Evolutionary conservation across 92 coral and sea anemone species (phyloP).

Genomic region (Pocillopora meandrina): DNA sequence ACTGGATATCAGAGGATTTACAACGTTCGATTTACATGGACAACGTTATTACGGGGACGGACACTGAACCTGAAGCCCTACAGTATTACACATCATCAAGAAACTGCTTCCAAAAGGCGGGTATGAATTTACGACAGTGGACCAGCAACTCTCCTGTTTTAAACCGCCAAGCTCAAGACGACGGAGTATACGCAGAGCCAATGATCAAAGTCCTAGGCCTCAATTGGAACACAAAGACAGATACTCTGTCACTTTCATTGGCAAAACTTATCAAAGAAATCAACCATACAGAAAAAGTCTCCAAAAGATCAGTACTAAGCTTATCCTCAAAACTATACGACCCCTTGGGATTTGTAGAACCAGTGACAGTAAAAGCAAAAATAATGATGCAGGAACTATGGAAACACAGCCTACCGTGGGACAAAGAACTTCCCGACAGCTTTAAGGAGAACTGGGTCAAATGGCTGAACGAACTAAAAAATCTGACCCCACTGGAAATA

Average conservation of each 20-base stretch:
- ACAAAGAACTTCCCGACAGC: constrained; percentile 29
- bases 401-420: constrained; percentile 35
- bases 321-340: constrained; percentile 30
- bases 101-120: constrained; percentile 22
- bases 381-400: constrained; percentile 48
- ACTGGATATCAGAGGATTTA: too few relatives aligned
- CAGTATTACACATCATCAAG: constrained; percentile 28
- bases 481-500: constrained; percentile 15
- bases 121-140: constrained; percentile 57
- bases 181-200: too few relatives aligned
- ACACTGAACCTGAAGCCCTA: constrained; percentile 31
- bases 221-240: constrained; percentile 31
- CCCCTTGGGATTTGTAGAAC: constrained; percentile 31
- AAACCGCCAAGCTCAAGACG: constrained; percentile 11
- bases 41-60: neutral
- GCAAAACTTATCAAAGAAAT: constrained; percentile 26
- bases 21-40: too few relatives aligned
- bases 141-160: constrained; percentile 48
- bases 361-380: constrained; percentile 33
- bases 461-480: constrained; percentile 43
- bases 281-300: constrained; percentile 25
- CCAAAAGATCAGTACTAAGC: constrained; percentile 46
- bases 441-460: constrained; percentile 41
- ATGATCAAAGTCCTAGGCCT: constrained; percentile 48
- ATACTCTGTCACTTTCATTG: too few relatives aligned